Base-by-base conservation (phyloP, 2,797 vertebrate species). In the Trachops cirrhosus region DNA sequence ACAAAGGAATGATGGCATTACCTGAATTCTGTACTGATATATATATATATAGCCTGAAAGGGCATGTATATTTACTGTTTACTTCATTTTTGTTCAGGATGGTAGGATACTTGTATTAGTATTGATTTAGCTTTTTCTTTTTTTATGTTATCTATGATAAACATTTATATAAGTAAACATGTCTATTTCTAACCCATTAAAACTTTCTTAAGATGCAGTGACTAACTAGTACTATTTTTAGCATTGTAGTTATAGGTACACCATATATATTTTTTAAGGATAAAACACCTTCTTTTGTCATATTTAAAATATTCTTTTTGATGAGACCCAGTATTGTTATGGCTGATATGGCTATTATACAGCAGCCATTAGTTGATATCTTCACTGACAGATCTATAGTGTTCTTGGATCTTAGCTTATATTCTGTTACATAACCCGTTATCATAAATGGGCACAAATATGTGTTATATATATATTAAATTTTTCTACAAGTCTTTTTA, bases 31-130 rank as follows among this genome's bases (percentile, higher is more conserved):
- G 39, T 70, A 62, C 16, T 37, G 44, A 77, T 46, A 24, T 71
- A 64, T 26, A 12, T 71, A 4, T 82, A 44, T 50, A 16, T 3
- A 50, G 54, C 44, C 59, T 86, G 48, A 82, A 91, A 91, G 75
- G 26, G 14, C 44, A 37, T 77, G 19, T 67, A n/a, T 84, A 62
- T 75, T 73, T 83, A 32, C 14, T 96, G 9, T 84, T 71, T 84
- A 26, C 84, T 90, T 93, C 29, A 86, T 88, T 89, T 91, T 94
- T 79, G 19, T 70, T 91, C 14, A 74, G 12, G 67, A 74, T 93
- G 32, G 32, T 91, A 18, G 32, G 3, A 1, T 80, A 62, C 10
- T 73, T 86, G 2, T 86, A 46, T 77, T 90, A 89, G n/a, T 39
- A 62, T 75, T 54, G 68, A 64, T 86, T 39, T 7, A 32, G 12